These are phyloP conservation scores for Fringilla coelebs DNA, from an alignment of 2,797 vertebrate species.

Conservation along the genomic window DNA sequence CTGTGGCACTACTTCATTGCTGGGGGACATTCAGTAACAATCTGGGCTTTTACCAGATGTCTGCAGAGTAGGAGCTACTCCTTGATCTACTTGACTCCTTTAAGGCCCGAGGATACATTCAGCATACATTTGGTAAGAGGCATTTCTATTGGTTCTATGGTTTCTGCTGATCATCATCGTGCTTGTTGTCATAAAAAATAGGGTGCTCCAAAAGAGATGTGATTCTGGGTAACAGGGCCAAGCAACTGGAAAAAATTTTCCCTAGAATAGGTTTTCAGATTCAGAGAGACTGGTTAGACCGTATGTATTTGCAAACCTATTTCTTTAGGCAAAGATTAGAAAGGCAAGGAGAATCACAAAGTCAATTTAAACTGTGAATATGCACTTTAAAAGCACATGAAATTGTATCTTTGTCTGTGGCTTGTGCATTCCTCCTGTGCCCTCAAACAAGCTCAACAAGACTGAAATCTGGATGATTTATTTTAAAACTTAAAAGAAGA, in stretches of 20 bases:
- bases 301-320: conserved; percentile 21
- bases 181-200: conserved; percentile 63
- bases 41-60: conserved; percentile 55
- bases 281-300: conserved; percentile 16
- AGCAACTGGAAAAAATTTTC: conserved; percentile 53
- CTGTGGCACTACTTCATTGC: not conserved
- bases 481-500: not conserved
- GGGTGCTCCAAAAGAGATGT: not conserved
- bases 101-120: not conserved
- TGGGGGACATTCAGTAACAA: conserved; percentile 40
- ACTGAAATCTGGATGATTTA: not conserved
- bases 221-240: conserved; percentile 35
- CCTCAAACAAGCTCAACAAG: not conserved
- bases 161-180: conserved; percentile 46
- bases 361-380: conserved; percentile 38
- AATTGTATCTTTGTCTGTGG: not conserved
- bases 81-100: conserved; percentile 49
- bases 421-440: not conserved
- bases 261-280: conserved; percentile 31
- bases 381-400: conserved; percentile 19
- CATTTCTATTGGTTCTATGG: conserved; percentile 24
- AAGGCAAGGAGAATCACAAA: conserved; percentile 47
- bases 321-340: conserved; percentile 55
- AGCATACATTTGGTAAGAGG: not conserved
- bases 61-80: conserved; percentile 21